Evolutionary conservation across 2,888 invertebrate species (phyloP).

Genomic region (Xanthorhoe spadicearia): DNA sequence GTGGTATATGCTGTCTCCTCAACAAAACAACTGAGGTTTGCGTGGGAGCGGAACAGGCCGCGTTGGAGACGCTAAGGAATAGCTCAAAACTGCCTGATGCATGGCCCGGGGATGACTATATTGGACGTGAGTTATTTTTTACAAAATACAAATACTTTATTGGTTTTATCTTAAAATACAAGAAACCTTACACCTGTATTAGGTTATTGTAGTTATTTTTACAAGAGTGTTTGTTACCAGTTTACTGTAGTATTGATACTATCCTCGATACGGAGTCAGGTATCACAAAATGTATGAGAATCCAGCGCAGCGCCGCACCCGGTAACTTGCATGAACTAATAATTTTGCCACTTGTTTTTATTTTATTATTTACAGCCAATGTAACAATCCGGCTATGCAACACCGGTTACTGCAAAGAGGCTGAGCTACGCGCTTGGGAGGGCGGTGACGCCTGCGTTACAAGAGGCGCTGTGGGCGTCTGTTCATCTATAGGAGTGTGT

Average conservation of each 20-base stretch:
- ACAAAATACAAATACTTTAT: not conserved
- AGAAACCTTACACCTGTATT: no score
- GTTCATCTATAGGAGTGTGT: constrained; percentile 61
- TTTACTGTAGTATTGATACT: no score
- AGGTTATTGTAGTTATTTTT: no score
- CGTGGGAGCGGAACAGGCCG: constrained; percentile 65
- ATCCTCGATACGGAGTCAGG: no score
- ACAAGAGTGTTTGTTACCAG: no score
- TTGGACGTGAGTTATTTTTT: constrained; percentile 58
- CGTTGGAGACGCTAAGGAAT: constrained; percentile 41
- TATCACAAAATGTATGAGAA: no score
- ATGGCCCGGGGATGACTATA: constrained; percentile 64
- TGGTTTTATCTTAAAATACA: no score
- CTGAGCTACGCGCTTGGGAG: constrained; percentile 65
- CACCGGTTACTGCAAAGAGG: constrained; percentile 46
- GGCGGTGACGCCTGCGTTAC: constrained; percentile 63
- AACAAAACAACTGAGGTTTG: constrained; percentile 45
- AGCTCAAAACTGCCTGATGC: constrained; percentile 44
- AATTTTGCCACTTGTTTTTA: no score
- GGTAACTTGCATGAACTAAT: no score
- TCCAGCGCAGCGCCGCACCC: no score
- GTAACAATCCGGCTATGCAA: constrained; percentile 58
- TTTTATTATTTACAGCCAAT: constrained; percentile 63
- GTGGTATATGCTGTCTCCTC: constrained; percentile 68
- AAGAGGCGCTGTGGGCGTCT: constrained; percentile 64